Conservation (phyloP, 2,888 invertebrate species). For the Timema cristinae region DNA sequence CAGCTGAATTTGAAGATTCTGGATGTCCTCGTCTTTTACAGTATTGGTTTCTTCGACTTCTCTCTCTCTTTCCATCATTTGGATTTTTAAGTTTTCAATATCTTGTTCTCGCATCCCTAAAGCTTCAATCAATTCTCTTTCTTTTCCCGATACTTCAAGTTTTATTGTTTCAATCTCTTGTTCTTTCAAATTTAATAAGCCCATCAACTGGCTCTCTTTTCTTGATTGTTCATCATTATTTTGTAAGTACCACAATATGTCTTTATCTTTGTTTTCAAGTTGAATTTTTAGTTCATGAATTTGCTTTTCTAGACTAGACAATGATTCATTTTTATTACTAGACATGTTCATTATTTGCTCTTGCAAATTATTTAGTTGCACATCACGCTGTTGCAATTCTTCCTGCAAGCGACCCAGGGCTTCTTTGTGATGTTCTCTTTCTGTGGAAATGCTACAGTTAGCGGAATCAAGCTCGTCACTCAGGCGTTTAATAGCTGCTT, state of each 20-base stretch:
- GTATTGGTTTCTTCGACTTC: constrained; percentile 34
- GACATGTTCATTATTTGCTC: too few species aligned
- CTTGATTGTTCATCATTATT: neutral
- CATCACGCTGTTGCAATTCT: too few species aligned
- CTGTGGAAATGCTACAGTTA: neutral
- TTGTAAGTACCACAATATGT: constrained; percentile 8
- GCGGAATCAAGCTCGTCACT: constrained; percentile 16
- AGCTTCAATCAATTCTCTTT: neutral
- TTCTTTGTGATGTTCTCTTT: constrained; percentile 6
- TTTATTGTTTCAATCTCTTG: constrained; percentile 33
- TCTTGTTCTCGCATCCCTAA: constrained; percentile 11
- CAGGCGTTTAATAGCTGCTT: neutral
- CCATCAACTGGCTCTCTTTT: neutral
- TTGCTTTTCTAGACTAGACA: neutral
- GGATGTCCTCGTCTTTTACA: constrained; percentile 36
- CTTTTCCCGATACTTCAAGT: constrained; percentile 6
- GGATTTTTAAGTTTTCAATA: constrained; percentile 33
- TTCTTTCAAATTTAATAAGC: constrained; percentile 32
- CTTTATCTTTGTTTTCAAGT: constrained; percentile 7
- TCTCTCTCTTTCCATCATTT: constrained; percentile 33
- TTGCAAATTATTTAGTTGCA: too few species aligned
- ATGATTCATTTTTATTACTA: too few species aligned
- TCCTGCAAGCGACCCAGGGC: too few species aligned
- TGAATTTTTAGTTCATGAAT: constrained; percentile 16
- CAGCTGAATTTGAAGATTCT: constrained; percentile 37